phyloP scores from a whole-genome alignment of 2,797 vertebrate genomes.

The Gambusia yucatana region DNA sequence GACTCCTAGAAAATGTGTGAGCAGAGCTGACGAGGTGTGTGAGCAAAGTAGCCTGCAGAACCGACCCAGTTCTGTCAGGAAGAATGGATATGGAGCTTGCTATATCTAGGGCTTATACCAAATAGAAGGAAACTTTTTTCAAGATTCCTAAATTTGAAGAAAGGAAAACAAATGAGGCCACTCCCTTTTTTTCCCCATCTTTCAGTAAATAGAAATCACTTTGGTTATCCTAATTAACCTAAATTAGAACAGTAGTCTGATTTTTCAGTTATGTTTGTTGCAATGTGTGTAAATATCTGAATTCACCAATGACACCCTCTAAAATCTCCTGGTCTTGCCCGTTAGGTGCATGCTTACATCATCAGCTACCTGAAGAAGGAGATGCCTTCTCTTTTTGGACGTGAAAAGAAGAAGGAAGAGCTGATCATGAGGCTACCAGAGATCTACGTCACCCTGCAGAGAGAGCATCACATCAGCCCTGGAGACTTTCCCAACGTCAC shows the following conservation, averaged over 20 bases:
- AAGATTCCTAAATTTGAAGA: not conserved
- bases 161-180: not conserved
- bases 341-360: constrained; percentile 96
- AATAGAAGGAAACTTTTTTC: not conserved
- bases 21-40: not conserved
- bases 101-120: too few species aligned
- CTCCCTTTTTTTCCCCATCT: not conserved
- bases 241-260: not conserved
- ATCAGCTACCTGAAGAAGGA: constrained; percentile 97
- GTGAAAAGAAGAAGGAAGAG: constrained; percentile 96
- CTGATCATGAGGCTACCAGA: constrained; percentile 90
- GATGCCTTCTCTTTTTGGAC: constrained; percentile 95
- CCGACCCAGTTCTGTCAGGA: not conserved
- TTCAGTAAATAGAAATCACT: not conserved
- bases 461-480: constrained; percentile 94
- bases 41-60: not conserved
- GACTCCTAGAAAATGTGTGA: not conserved
- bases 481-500: constrained; percentile 95
- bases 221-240: not conserved
- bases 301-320: not conserved
- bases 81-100: not conserved
- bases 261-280: not conserved
- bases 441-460: constrained; percentile 91
- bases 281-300: not conserved
- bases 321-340: not conserved